Evolutionary conservation across 2,113 vertebrate species (phyloP).

Genomic region (Aleadryas rufinucha): DNA sequence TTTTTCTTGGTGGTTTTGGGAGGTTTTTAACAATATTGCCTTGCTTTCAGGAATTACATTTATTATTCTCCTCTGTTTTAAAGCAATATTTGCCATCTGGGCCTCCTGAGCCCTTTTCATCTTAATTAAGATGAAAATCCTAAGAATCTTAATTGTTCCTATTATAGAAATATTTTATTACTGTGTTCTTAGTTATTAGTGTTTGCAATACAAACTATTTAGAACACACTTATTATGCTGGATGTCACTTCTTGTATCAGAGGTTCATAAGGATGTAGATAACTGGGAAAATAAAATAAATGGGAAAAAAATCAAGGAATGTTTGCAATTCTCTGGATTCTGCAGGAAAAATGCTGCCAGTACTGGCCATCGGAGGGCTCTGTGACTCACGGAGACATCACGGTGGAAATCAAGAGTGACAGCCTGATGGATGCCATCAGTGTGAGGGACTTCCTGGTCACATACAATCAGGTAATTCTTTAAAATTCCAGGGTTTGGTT

Average conservation of each 20-base stretch:
- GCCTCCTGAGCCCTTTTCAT: background rate
- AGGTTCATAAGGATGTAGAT: rapidly evolving
- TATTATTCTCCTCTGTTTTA: background rate
- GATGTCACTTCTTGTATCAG: background rate
- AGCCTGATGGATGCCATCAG: slow-evolving; percentile 88
- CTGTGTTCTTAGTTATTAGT: background rate
- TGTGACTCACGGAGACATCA: slow-evolving; percentile 86
- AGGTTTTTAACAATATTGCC: background rate
- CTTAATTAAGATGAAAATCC: no score
- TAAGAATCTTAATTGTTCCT: background rate
- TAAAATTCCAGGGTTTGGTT: background rate
- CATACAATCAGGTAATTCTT: slow-evolving; percentile 79
- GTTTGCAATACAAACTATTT: background rate
- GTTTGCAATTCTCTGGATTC: background rate
- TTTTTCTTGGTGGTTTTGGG: background rate
- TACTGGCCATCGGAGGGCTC: slow-evolving; percentile 95
- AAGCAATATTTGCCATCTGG: background rate
- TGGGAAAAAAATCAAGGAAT: background rate
- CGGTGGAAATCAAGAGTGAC: slow-evolving; percentile 87
- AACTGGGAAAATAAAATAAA: no score
- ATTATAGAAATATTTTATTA: background rate
- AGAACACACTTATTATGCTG: background rate
- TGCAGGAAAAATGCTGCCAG: slow-evolving; percentile 96
- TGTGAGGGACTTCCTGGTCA: slow-evolving; percentile 89
- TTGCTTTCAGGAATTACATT: background rate